phyloP scores from a whole-genome alignment of 2,888 invertebrate genomes.

The Timandra comae region DNA sequence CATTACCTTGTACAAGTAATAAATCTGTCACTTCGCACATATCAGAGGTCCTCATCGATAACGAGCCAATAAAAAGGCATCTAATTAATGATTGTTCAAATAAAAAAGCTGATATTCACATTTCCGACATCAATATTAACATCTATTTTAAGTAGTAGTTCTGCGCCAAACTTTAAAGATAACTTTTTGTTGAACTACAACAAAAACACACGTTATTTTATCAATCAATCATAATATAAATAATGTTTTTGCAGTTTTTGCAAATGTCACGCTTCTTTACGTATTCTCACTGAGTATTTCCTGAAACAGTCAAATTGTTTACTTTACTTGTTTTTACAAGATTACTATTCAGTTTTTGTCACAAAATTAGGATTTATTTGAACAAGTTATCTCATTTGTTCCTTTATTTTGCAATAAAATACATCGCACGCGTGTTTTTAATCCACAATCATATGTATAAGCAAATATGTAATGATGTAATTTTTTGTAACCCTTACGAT shows the following conservation, averaged over 20 bases:
- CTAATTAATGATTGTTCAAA: slow-evolving; percentile 68
- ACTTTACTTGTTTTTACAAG: slow-evolving; percentile 25
- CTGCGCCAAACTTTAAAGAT: slow-evolving; percentile 39
- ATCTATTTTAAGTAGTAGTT: slow-evolving; percentile 44
- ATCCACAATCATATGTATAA: no score
- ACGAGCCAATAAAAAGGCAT: slow-evolving; percentile 59
- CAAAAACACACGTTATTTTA: slow-evolving; percentile 43
- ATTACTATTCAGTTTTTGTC: slow-evolving; percentile 17
- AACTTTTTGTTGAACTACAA: slow-evolving; percentile 47
- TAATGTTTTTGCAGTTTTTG: slow-evolving; percentile 49
- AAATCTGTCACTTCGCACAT: slow-evolving; percentile 65
- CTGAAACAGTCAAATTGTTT: slow-evolving; percentile 29
- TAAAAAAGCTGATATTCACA: slow-evolving; percentile 46
- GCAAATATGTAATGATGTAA: no score
- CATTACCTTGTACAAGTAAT: slow-evolving; percentile 57
- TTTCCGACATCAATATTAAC: slow-evolving; percentile 60
- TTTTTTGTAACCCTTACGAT: no score
- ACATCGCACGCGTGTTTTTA: no score
- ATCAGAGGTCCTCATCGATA: slow-evolving; percentile 56
- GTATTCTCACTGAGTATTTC: slow-evolving; percentile 38
- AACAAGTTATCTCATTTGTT: no score
- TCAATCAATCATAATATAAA: slow-evolving; percentile 47
- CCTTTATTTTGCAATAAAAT: no score
- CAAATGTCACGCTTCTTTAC: slow-evolving; percentile 39
- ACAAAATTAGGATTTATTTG: no score